These are phyloP conservation scores for Coendou prehensilis DNA, from an alignment of 2,797 vertebrate genomes.

Conservation along the genomic window DNA sequence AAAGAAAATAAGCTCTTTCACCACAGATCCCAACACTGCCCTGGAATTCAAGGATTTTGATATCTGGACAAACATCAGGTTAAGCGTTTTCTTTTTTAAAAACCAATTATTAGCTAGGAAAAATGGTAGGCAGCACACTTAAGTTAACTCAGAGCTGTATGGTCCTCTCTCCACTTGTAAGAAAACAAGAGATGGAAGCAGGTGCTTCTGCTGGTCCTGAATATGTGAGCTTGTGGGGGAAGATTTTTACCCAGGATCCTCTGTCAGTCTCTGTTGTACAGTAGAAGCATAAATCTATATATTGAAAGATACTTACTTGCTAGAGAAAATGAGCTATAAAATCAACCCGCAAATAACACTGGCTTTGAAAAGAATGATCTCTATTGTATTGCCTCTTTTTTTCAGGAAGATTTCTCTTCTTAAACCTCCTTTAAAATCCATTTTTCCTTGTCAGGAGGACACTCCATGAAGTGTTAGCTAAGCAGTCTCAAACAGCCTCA, in stretches of 20 bases:
- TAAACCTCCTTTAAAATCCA: not conserved
- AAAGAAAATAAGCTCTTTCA: not conserved
- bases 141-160: not conserved
- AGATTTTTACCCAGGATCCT: not conserved
- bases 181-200: not conserved
- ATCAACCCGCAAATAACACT: not conserved
- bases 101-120: not conserved
- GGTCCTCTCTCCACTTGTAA: not conserved
- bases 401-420: not conserved
- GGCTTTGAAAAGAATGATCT: not conserved
- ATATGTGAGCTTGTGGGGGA: not conserved
- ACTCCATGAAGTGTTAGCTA: not conserved
- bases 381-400: not conserved
- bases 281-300: not conserved
- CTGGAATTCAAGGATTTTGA: not conserved
- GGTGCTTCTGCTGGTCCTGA: not conserved
- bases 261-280: not conserved
- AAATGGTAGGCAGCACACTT: not conserved
- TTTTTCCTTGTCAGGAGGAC: not conserved
- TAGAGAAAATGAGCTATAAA: conserved; percentile 30
- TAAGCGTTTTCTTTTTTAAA: not conserved
- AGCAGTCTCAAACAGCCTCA: not conserved
- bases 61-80: not conserved
- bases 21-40: not conserved
- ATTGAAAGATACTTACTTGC: conserved; percentile 22